Conservation (phyloP, 1,140 invertebrate genomes). For the Ceratina japonica region DNA sequence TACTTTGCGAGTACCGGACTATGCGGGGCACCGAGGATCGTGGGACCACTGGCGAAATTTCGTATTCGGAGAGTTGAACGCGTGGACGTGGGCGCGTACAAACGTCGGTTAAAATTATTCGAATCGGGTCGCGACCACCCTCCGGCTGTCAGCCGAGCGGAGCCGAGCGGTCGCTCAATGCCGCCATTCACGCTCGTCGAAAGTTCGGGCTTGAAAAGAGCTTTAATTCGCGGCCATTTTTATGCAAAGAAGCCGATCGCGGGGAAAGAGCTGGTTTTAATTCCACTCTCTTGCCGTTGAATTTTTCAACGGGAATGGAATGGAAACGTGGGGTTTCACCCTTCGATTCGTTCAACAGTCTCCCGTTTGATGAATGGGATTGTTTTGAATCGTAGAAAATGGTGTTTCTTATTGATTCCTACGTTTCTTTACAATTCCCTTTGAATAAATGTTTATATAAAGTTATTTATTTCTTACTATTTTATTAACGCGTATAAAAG, state of each 20-base stretch:
- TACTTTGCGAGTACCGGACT: too few relatives aligned
- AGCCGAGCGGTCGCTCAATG: conserved; percentile 26
- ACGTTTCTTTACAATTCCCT: too few relatives aligned
- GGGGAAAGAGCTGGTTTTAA: conserved; percentile 24
- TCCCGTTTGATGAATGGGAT: background rate
- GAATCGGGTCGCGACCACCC: conserved; percentile 20
- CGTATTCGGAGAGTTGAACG: conserved; percentile 40
- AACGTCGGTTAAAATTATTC: conserved; percentile 44
- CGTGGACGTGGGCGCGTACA: conserved; percentile 34
- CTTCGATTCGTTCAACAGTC: background rate
- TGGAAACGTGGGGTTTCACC: conserved; percentile 8
- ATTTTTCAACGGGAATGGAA: background rate
- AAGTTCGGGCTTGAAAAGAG: conserved; percentile 23
- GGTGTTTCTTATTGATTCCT: background rate
- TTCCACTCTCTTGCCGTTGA: conserved; percentile 27
- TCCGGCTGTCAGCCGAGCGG: background rate
- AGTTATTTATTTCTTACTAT: too few relatives aligned
- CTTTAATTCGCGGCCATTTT: conserved; percentile 58
- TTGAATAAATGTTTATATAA: background rate
- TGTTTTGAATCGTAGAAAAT: background rate
- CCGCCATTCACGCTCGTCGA: conserved; percentile 28
- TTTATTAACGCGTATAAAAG: too few relatives aligned
- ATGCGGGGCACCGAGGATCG: too few relatives aligned
- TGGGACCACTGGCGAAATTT: conserved; percentile 16
- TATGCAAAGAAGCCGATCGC: conserved; percentile 52